These are phyloP conservation scores for Triops cancriformis DNA, from an alignment of 1,140 invertebrate genomes.

Conservation along the genomic window DNA sequence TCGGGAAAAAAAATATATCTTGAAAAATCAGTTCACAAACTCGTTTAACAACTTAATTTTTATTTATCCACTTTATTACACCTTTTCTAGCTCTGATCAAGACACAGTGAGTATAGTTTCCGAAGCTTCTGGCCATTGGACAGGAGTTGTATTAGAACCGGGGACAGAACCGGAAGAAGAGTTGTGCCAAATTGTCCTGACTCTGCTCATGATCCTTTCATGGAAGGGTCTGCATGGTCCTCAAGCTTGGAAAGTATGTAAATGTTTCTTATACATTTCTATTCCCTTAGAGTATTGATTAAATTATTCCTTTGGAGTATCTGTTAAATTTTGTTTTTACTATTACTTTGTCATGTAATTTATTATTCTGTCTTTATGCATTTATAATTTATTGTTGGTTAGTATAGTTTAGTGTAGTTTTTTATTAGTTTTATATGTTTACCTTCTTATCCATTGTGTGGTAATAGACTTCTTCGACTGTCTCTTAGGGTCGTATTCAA, in stretches of 20 bases:
- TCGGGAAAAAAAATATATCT: too few species aligned
- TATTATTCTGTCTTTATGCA: too few species aligned
- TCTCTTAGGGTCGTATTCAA: slow-evolving; percentile 47
- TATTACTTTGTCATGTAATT: too few species aligned
- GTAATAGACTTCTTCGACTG: too few species aligned
- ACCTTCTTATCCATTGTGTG: too few species aligned
- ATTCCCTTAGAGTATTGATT: too few species aligned
- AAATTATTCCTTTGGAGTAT: too few species aligned
- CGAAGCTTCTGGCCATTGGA: slow-evolving; percentile 26
- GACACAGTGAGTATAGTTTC: slow-evolving; percentile 25
- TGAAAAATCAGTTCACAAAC: too few species aligned
- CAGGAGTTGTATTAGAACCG: slow-evolving; percentile 23
- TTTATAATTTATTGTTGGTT: too few species aligned
- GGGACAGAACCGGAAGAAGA: slow-evolving; percentile 47
- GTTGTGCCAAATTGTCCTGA: slow-evolving; percentile 49
- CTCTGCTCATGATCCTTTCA: slow-evolving; percentile 50
- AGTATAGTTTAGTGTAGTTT: too few species aligned
- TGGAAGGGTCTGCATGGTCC: slow-evolving; percentile 49
- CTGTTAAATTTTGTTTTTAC: too few species aligned
- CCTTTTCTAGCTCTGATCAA: slow-evolving; percentile 16
- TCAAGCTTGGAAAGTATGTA: slow-evolving; percentile 38
- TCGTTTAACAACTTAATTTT: not conserved
- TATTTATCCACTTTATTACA: not conserved
- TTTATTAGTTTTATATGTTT: too few species aligned
- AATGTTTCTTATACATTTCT: slow-evolving; percentile 14